Evolutionary conservation across 2,113 vertebrate species (phyloP), one percentile per base, ranked within the genome.

Genomic region (Campylomormyrus tamandua): DNA sequence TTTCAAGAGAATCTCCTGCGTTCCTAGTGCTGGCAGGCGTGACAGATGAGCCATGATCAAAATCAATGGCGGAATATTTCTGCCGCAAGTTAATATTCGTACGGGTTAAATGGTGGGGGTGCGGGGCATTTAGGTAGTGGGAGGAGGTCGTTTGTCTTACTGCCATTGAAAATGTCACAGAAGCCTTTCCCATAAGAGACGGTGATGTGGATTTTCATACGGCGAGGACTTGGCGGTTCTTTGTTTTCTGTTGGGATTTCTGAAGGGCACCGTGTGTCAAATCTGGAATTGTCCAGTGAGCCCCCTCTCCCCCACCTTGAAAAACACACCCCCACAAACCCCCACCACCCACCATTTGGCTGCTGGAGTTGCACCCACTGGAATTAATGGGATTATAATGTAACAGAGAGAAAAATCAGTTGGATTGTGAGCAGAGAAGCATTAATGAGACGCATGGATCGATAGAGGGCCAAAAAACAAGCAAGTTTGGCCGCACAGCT

Each of bases 381-480:
- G 24, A 88, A 39, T 66, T 70, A 88, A 88, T 66, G 21, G 42
- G 56, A 48, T 45, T 45, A 48, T n/a, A 15, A 70, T 39, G 21
- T 70, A 48, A 58, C 39, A 27, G 46, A 11, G 46, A 58, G 21
- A 74, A 52, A 52, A 77, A 89, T 45, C 49, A 13, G 8, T 8
- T 66, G 87, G 56, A 45, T 27, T 46, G 35, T 52, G 45, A 88
- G 31, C 8, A 21, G 31, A 39, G 50, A 89, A 24, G 13, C 13
- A 19, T 80, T 49, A 27, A 53, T 89, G 88, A 80, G 27, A 89
- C 50, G 3, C 77, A 15, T 52, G 88, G 88, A 89, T 89, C 88
- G 4, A 83, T 89, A 83, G 5, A 83, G 15, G 7, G 15, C 13
- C 39, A 46, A 46, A 62, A 46, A 48, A 70, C 24, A 13, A 31